Evolutionary conservation across 2,888 invertebrate genomes (phyloP), one percentile per base, ranked within the genome.

Genomic region (Sinopyrophorus schimmeli): DNA sequence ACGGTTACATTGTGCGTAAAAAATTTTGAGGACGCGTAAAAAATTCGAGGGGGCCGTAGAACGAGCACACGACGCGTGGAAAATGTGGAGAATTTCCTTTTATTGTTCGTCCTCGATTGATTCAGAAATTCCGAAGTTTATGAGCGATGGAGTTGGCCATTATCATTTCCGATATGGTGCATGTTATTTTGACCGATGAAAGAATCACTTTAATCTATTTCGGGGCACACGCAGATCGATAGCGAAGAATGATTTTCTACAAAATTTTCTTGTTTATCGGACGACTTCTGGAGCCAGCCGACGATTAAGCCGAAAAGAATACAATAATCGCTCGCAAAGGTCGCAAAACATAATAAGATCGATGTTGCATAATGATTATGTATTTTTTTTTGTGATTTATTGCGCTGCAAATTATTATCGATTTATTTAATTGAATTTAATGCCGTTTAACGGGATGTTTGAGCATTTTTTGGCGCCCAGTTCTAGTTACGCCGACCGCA

Each of bases 221-320:
- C 23, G 18, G 41, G 30, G n/a, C n/a, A n/a, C n/a, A n/a, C n/a
- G n/a, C 40, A 17, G 21, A 35, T 27, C 37, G 41, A 51, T 51
- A 37, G 31, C 37, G 9, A 27, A n/a, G n/a, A 40, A 42, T 48
- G 42, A 38, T 38, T 42, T 48, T 31, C 38, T 12, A 17, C 21
- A 41, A 44, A 41, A 27, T 44, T 44, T 51, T 35, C 34, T 40
- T 51, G 41, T 46, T 51, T 51, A 46, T 50, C 24, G n/a, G n/a
- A n/a, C n/a, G 31, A 15, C 23, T 37, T 18, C 14, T 27, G 39
- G 35, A 42, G 42, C 37, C 35, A 40, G 17, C 14, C 31, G 24
- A 31, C 32, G 48, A 40, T 51, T 41, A 39, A 46, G 46, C 14
- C 4, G 9, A 11, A 41, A 47, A 42, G 35, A 42, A 48, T 42